These are phyloP conservation scores for Typhlichthys subterraneus DNA, from an alignment of 2,797 vertebrate genomes.

Conservation along the genomic window DNA sequence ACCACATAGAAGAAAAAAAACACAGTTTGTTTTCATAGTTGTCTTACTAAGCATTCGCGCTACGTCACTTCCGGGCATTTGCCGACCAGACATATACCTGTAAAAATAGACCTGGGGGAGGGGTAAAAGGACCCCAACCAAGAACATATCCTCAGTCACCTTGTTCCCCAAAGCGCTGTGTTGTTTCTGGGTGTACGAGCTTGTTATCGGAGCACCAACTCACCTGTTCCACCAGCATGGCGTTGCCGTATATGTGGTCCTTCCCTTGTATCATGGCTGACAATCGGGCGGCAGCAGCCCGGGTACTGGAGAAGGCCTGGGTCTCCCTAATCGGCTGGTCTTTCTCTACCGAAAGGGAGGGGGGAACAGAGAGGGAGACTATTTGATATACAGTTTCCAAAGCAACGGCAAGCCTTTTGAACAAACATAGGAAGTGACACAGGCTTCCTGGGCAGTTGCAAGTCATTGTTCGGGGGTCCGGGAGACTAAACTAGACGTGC, in stretches of 20 bases:
- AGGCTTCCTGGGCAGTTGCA: constrained; percentile 67
- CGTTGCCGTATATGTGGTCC: constrained; percentile 74
- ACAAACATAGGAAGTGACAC: constrained; percentile 77
- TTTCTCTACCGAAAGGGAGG: constrained; percentile 75
- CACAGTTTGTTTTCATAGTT: too few relatives aligned
- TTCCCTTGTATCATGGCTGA: constrained; percentile 84
- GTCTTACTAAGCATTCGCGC: too few relatives aligned
- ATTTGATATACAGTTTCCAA: constrained; percentile 69
- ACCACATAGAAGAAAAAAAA: too few relatives aligned
- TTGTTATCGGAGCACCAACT: constrained; percentile 14
- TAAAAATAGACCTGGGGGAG: too few relatives aligned
- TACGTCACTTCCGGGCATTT: too few relatives aligned
- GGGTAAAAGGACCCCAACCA: not conserved
- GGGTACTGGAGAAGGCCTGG: constrained; percentile 72
- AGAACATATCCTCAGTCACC: not conserved
- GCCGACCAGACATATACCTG: too few relatives aligned
- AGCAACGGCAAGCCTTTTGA: constrained; percentile 66
- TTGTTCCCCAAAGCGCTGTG: not conserved
- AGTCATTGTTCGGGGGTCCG: constrained; percentile 61
- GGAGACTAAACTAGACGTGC: constrained; percentile 15
- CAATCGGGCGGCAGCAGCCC: constrained; percentile 74
- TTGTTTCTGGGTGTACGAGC: not conserved
- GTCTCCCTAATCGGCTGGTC: constrained; percentile 78
- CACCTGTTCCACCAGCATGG: constrained; percentile 75
- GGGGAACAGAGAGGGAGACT: constrained; percentile 24